These are phyloP conservation scores for Lasioglossum villosulum DNA, from an alignment of 2,888 invertebrate species.

Conservation along the genomic window DNA sequence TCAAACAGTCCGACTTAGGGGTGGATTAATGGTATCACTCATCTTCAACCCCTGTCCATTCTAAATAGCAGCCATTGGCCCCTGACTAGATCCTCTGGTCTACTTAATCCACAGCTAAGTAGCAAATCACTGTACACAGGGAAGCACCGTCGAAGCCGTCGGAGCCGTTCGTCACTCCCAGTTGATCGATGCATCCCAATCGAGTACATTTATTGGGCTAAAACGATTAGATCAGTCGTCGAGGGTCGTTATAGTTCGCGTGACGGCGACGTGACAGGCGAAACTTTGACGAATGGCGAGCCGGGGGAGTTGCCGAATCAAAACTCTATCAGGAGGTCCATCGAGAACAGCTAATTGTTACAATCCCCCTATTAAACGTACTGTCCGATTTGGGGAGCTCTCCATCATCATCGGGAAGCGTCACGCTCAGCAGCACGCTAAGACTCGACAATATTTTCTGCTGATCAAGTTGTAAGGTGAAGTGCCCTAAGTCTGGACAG, in stretches of 20 bases:
- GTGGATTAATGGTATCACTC: conserved; percentile 4
- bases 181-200: conserved; percentile 11
- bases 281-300: conserved; percentile 22
- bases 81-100: background rate
- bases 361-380: conserved; percentile 4
- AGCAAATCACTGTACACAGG: conserved; percentile 10
- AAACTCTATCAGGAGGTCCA: background rate
- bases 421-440: background rate
- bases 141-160: background rate
- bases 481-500: too few species aligned
- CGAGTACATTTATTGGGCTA: conserved; percentile 16
- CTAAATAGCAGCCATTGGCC: background rate
- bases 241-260: background rate
- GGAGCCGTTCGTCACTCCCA: conserved; percentile 6
- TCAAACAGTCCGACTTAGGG: background rate
- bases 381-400: background rate
- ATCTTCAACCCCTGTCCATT: conserved; percentile 10
- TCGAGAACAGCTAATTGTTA: background rate
- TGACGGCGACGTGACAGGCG: background rate
- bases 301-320: background rate
- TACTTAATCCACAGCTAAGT: conserved; percentile 19
- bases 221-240: conserved; percentile 18
- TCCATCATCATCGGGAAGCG: background rate
- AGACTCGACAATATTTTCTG: background rate
- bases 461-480: background rate